Evolutionary conservation across 2,113 vertebrate genomes (phyloP), one percentile per base, ranked within the genome.

Genomic region (Hystrix cristata): DNA sequence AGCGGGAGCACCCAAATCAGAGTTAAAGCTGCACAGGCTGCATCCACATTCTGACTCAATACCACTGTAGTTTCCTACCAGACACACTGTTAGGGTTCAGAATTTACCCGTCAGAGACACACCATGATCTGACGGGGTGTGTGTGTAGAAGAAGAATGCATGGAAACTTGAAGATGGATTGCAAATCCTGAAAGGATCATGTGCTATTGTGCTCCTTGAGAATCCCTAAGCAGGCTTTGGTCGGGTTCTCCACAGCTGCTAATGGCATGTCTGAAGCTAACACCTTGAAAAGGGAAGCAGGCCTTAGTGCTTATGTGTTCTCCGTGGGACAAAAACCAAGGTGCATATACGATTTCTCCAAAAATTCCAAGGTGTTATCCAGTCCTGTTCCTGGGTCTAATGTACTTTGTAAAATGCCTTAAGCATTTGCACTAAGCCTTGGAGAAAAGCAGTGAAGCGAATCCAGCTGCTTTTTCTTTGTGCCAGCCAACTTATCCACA

Each of bases 111-210:
- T 71, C 23, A 43, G 87, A 43, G 65, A 59, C n/a, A 78, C 84
- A 92, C 51, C 90, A 78, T 79, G 95, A 94, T 96, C 87, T 18
- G 85, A 93, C 65, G 90, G 64, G 71, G 65, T 94, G 48, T 81
- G 43, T 72, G 14, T 19, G 18, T 9, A 67, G 65, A 71, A 96
- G 64, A 92, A 90, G 48, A 94, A 92, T 21, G 34, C 19, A 25
- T 10, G 57, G 29, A 82, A 62, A 8, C 79, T 83, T 74, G 53
- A 86, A 59, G 90, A 71, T 14, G 48, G 71, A 57, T 29, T 60
- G 93, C 25, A 83, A 14, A 91, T 91, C 78, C 27, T 46, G 16
- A 64, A 71, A 34, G 86, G 78, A 92, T 79, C 48, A n/a, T 43
- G 57, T 34, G 76, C 62, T 43, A 16, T 60, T 57, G 51, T n/a